Evolutionary conservation across 1,140 invertebrate genomes (phyloP), one percentile per base, ranked within the genome.

Genomic region (Drosophila rufa): DNA sequence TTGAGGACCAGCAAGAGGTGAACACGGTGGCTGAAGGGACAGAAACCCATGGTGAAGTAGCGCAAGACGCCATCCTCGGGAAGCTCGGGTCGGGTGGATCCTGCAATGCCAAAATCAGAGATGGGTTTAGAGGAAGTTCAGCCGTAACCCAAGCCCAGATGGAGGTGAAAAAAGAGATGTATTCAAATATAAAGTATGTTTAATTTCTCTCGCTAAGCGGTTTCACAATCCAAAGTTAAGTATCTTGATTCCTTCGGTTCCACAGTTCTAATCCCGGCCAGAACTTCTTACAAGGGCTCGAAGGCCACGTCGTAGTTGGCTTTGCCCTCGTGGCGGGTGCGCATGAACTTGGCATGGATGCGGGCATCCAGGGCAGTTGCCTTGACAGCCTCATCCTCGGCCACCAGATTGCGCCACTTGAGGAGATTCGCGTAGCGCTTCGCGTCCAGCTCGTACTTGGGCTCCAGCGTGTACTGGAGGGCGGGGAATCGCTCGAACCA

Each of bases 31-130:
- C 97, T 97, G 91, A 95, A 99, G 0, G 98, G 98, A 91, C 98
- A 99, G 92, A 96, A 98, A 69, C 97, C 94, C 97, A 97, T 99
- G 47, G 95, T 97, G 89, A 98, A 98, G 2, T 98, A 93, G 0
- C 97, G 95, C 42, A 98, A 86, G 91, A 96, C 95, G 5, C 95
- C 96, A 77, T 93, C 92, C 7, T 94, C 93, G 11, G 93, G 93
- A 2, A 95, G 61, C 9, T 95, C 94, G 0, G 96, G 96, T 25
- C 94, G 94, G 5, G 83, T 78, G 4, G 95, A 95, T 65, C 95
- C 96, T 97, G 68, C 15, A 73, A 59, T 2, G 11, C 15, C 12
- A 38, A 22, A 71, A 11, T 51, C 19, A 11, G 15, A 4, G 15
- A 11, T 7, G n/a, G 6, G 43, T 5, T 60, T 6, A 8, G 1